Base-by-base conservation (phyloP, 2,888 invertebrate genomes). In the Ichneumoninae sp. region DNA sequence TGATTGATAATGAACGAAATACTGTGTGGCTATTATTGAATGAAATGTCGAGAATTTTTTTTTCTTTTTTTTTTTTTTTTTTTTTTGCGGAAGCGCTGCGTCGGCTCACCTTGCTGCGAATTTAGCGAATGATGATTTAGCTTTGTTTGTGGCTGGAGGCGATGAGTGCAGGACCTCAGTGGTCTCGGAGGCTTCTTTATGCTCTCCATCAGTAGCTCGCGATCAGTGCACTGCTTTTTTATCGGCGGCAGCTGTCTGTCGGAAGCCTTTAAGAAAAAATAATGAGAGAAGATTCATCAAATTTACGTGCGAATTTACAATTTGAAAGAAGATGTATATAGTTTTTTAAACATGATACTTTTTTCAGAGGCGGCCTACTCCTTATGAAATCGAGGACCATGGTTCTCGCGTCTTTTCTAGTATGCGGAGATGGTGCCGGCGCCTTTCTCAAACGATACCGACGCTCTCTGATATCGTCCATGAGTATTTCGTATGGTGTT, bases 351-450 rank as follows among this genome's bases (percentile, higher is more conserved):
- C 33, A 33, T 10, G 10, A 40, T 40, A 97, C 98, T 95, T 98
- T 98, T 94, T 96, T 97, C 78, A 99, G 95, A 86, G 98, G 98
- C 82, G 99, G 98, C 93, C 99, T 96, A 92, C 98, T 98, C 93
- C 98, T 96, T 93, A 99, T 99, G 95, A 99, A 99, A 94, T 99
- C 98, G 92, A 99, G 96, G 93, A 99, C 99, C 94, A 99, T 96
- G 83, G 97, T 97, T 94, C 98, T 98, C 36, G 98, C 98, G 94
- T 98, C 98, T 94, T 98, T 98, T 94, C 97, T 98, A 80, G 98
- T 93, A 72, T 94, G 94, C 0, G 96, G 95, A 88, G 88, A 94
- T 93, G 94, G 96, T 77, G 95, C 96, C 82, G 97, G 97, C 91
- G 97, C 96, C 95, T 98, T 98, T 93, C 97, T 96, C 89, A 99